These are phyloP conservation scores for Cotesia vestalis DNA, from an alignment of 1,140 invertebrate species.

Conservation along the genomic window DNA sequence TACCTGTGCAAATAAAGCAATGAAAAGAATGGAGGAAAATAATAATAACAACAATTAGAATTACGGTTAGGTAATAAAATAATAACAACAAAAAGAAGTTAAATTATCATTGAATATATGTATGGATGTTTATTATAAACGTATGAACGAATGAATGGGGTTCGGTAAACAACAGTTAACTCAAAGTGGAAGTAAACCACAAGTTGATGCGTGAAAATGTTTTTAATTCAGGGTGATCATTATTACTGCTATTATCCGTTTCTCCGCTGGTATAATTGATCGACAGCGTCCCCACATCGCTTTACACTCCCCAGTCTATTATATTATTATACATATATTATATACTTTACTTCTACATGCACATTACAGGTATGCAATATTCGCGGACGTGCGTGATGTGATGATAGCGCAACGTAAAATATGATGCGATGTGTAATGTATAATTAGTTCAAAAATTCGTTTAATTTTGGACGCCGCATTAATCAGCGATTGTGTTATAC, in stretches of 20 bases:
- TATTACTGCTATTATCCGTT: constrained; percentile 33
- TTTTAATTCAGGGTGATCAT: constrained; percentile 32
- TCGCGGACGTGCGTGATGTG: too few relatives aligned
- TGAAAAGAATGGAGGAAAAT: background rate
- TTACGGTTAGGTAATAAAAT: constrained; percentile 13
- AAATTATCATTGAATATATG: background rate
- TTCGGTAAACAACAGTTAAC: constrained; percentile 25
- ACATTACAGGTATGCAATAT: background rate
- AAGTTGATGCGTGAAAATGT: constrained; percentile 37
- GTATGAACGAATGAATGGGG: background rate
- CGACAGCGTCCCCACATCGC: constrained; percentile 25
- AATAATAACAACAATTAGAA: constrained; percentile 3
- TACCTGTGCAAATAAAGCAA: background rate
- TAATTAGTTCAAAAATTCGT: too few relatives aligned
- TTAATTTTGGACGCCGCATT: too few relatives aligned
- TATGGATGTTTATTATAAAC: too few relatives aligned
- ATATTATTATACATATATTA: background rate
- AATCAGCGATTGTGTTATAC: too few relatives aligned
- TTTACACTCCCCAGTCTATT: constrained; percentile 18
- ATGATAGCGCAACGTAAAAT: too few relatives aligned
- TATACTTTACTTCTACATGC: constrained; percentile 6
- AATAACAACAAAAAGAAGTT: background rate
- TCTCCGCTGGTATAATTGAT: constrained; percentile 32
- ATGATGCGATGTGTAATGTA: too few relatives aligned
- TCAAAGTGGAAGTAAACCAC: constrained; percentile 35